Base-by-base conservation (phyloP, 2,797 vertebrate genomes). In the Eulemur albifrons region DNA sequence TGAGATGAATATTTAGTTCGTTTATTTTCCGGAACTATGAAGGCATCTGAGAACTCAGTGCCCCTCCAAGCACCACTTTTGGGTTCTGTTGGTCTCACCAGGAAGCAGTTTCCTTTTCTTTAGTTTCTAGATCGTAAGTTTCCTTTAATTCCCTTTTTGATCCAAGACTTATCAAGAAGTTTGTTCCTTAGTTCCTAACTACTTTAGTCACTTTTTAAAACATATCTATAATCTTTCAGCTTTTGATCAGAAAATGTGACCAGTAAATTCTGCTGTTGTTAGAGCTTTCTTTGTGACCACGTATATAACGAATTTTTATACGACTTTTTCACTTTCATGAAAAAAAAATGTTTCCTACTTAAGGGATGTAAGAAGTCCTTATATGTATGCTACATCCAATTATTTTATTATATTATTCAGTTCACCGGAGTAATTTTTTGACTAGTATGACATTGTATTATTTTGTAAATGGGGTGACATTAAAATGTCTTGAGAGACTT, bases 141-240 rank as follows among this genome's bases (percentile, higher is more conserved):
- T 12, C 18, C 61, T 94, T 93, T 90, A 69, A 76, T 69, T 92
- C 67, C 43, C n/a, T 52, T 32, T 52, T 83, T 67, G 5, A 94
- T 30, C 15, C 14, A 67, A 76, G 73, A 48, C 57, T 86, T 83
- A 88, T 14, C 63, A 25, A 54, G 50, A 35, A 72, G 57, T 76
- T 87, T 59, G 9, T 40, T 32, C 45, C 85, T 95, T 90, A 89
- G 25, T 27, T 93, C 88, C 48, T 82, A 92, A 88, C n/a, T 67
- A 32, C 38, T 72, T 82, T 52, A 50, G 13, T 79, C 38, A 69
- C 15, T 65, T 73, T 87, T 57, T 45, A 76, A 77, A 25, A 35
- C 48, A 17, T n/a, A 40, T 82, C 20, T 67, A 70, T 73, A 52
- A 63, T 77, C 80, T 85, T 89, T 86, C 73, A 90, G 21, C 25